phyloP scores from a whole-genome alignment of 2,797 vertebrate genomes.

The Denticeps clupeoides region DNA sequence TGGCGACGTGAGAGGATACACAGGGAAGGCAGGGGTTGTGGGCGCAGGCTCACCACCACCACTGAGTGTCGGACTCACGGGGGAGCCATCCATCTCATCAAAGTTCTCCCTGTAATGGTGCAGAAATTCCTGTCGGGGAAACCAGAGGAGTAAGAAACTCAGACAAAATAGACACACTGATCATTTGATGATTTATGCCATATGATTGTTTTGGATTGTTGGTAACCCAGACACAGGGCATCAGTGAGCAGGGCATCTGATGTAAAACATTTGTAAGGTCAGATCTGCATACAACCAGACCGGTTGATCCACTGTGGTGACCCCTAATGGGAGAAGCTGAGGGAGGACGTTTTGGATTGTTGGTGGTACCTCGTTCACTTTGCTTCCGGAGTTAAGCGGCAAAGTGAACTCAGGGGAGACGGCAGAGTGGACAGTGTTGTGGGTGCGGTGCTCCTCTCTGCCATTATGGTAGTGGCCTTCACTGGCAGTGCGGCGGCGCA shows the following conservation, averaged over 20 bases:
- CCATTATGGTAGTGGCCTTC: constrained; percentile 84
- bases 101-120: constrained; percentile 89
- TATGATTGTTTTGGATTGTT: no score
- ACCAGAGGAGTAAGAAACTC: background rate
- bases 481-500: constrained; percentile 71
- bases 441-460: constrained; percentile 49
- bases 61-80: constrained; percentile 54
- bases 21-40: constrained; percentile 52
- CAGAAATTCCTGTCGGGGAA: constrained; percentile 61
- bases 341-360: background rate
- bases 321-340: no score
- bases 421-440: constrained; percentile 55
- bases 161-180: constrained; percentile 1
- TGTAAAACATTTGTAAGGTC: no score
- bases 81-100: constrained; percentile 62
- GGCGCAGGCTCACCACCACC: constrained; percentile 71
- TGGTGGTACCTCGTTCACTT: constrained; percentile 75
- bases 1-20: constrained; percentile 56
- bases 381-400: constrained; percentile 81
- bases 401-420: constrained; percentile 71
- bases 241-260: no score
- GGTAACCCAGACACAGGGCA: no score
- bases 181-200: no score
- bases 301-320: no score
- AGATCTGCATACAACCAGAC: no score